These are phyloP conservation scores for Alfaro cultratus DNA, from an alignment of 2,797 vertebrate genomes.

Conservation along the genomic window DNA sequence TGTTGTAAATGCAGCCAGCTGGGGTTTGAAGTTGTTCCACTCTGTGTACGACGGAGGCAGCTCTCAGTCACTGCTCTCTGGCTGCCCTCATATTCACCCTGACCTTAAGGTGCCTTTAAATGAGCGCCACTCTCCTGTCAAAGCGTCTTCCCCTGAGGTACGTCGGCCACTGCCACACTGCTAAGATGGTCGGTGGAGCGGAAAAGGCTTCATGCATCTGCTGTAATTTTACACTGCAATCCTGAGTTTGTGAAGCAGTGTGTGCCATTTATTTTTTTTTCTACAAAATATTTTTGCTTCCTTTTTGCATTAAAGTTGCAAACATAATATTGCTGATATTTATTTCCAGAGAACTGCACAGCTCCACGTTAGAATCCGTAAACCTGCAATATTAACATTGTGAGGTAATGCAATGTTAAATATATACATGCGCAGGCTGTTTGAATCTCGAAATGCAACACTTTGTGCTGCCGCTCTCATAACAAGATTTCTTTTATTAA, in stretches of 20 bases:
- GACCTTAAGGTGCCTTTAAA: conserved; percentile 61
- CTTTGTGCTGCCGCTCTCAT: conserved; percentile 56
- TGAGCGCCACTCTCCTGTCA: conserved; percentile 47
- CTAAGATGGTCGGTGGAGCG: conserved; percentile 33
- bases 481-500: conserved; percentile 54
- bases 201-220: conserved; percentile 36
- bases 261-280: conserved; percentile 8
- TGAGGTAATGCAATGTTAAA: conserved; percentile 8
- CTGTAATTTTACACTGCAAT: conserved; percentile 15
- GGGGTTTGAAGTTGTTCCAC: conserved; percentile 44
- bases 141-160: conserved; percentile 40
- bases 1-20: conserved; percentile 45
- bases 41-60: conserved; percentile 47
- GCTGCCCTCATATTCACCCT: conserved; percentile 55
- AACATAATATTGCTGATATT: not conserved
- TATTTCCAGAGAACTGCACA: not conserved
- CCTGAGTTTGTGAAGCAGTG: conserved; percentile 14
- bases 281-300: conserved; percentile 9
- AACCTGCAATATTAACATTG: conserved; percentile 22
- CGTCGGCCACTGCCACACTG: conserved; percentile 41
- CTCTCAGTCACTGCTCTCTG: conserved; percentile 53
- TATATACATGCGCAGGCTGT: conserved; percentile 25
- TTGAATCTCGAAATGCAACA: conserved; percentile 37
- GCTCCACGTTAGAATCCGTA: not conserved
- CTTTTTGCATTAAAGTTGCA: conserved; percentile 13